phyloP scores from a whole-genome alignment of 2,797 vertebrate genomes.

The Oreortyx pictus region DNA sequence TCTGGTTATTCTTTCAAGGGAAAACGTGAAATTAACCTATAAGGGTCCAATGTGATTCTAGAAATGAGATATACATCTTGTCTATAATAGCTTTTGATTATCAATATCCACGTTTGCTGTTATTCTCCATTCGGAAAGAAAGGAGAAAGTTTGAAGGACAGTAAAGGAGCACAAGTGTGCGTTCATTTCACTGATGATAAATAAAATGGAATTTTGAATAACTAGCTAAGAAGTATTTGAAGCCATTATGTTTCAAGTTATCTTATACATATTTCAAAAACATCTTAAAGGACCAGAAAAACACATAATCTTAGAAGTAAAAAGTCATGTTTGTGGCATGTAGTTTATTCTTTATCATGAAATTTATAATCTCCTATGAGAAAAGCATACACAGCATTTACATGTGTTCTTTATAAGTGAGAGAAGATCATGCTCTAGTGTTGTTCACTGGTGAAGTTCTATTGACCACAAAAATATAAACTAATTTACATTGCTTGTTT shows the following conservation, averaged over 20 bases:
- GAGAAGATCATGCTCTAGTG: not conserved
- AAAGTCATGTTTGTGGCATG: not conserved
- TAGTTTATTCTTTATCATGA: not conserved
- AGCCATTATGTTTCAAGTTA: not conserved
- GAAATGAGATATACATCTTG: slow-evolving; percentile 23
- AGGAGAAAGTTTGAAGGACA: not conserved
- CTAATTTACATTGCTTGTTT: not conserved
- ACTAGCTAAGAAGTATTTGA: not conserved
- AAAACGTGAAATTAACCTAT: slow-evolving; percentile 42
- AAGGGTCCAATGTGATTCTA: slow-evolving; percentile 8
- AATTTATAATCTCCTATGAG: not conserved
- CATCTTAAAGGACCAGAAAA: not conserved
- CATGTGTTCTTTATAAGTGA: not conserved
- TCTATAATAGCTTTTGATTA: slow-evolving; percentile 39
- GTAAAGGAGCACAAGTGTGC: not conserved
- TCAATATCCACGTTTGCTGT: not conserved
- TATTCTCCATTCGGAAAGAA: not conserved
- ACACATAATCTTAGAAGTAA: not conserved
- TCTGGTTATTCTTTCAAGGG: not conserved
- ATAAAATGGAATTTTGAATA: slow-evolving; percentile 33
- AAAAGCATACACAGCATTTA: not conserved
- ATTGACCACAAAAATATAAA: not conserved
- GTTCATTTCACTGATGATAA: slow-evolving; percentile 16
- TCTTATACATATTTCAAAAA: not conserved
- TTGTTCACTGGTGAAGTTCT: not conserved